Evolutionary conservation across 2,113 vertebrate species (phyloP).

Genomic region (Antigone vipio): DNA sequence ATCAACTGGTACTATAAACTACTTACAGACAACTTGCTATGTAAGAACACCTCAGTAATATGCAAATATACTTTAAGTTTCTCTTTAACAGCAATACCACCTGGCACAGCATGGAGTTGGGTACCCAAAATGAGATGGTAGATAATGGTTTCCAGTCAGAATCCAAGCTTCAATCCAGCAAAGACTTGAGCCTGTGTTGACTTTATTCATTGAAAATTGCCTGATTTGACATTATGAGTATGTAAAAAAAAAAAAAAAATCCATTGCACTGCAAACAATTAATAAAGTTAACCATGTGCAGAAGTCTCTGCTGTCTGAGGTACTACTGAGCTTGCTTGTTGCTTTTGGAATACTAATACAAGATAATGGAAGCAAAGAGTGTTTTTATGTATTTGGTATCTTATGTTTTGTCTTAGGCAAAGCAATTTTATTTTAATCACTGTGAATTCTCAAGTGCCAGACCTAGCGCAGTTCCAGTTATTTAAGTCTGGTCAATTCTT

Average conservation of each 20-base stretch:
- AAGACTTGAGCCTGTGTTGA: slow-evolving; percentile 11
- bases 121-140: background rate
- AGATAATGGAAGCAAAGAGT: slow-evolving; percentile 13
- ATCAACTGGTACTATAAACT: background rate
- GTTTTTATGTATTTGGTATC: slow-evolving; percentile 22
- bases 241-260: background rate
- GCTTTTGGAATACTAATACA: slow-evolving; percentile 27
- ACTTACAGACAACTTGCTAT: background rate
- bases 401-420: slow-evolving; percentile 41
- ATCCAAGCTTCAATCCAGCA: background rate
- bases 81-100: slow-evolving; percentile 39
- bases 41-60: background rate
- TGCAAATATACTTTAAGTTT: background rate
- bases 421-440: slow-evolving; percentile 60
- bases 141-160: background rate
- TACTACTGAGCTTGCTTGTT: slow-evolving; percentile 58
- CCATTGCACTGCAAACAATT: background rate
- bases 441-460: slow-evolving; percentile 66
- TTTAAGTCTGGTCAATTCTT: slow-evolving; percentile 41
- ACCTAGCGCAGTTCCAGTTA: slow-evolving; percentile 29
- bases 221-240: background rate
- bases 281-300: background rate
- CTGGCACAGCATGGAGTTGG: background rate
- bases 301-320: slow-evolving; percentile 47
- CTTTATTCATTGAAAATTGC: slow-evolving; percentile 24